These are phyloP conservation scores for Pogonophryne albipinna DNA, from an alignment of 2,797 vertebrate genomes.

Conservation along the genomic window DNA sequence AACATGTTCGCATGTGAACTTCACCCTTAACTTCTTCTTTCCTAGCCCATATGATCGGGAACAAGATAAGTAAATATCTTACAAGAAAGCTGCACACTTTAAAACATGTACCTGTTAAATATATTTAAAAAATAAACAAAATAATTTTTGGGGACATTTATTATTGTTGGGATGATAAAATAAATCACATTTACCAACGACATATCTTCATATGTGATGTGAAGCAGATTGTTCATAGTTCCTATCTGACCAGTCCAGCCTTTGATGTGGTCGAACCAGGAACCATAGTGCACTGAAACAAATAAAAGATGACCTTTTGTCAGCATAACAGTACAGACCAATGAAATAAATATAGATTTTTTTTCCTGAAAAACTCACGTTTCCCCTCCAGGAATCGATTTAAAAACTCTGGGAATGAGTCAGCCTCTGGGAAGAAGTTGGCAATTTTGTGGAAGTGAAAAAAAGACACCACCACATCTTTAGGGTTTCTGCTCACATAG, in stretches of 20 bases:
- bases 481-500: conserved; percentile 91
- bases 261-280: conserved; percentile 92
- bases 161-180: neutral
- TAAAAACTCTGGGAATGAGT: conserved; percentile 87
- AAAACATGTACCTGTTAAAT: neutral
- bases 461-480: conserved; percentile 89
- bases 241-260: conserved; percentile 85
- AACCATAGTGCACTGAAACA: conserved; percentile 87
- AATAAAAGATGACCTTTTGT: neutral
- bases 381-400: conserved; percentile 82
- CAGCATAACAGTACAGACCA: no score
- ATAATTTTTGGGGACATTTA: neutral
- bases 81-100: neutral
- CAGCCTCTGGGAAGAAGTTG: conserved; percentile 86
- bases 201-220: conserved; percentile 90
- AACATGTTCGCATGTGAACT: neutral
- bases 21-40: neutral
- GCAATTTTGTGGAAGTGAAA: conserved; percentile 91
- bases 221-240: conserved; percentile 80
- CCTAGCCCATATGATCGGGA: neutral
- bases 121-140: no score
- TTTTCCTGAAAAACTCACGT: conserved; percentile 70
- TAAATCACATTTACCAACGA: conserved; percentile 78
- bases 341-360: neutral
- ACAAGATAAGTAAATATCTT: neutral